Conservation (phyloP, 1,140 invertebrate genomes). For the Drosophila funebris region DNA sequence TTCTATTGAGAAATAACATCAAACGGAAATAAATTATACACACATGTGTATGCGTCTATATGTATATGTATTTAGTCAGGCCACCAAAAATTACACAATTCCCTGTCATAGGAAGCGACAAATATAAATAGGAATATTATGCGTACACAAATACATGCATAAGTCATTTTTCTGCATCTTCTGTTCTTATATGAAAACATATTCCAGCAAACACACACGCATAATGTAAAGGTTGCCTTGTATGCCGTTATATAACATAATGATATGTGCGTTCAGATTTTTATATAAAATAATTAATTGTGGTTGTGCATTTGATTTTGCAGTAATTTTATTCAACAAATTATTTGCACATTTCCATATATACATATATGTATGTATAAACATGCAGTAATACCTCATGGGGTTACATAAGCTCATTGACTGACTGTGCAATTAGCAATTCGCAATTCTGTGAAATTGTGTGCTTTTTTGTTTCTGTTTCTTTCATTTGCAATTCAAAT, state of each 20-base stretch:
- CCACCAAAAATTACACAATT: slow-evolving; percentile 29
- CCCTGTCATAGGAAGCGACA: background rate
- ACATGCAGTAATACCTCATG: slow-evolving; percentile 20
- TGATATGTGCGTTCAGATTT: background rate
- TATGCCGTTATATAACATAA: background rate
- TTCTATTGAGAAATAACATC: slow-evolving; percentile 37
- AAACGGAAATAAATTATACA: slow-evolving; percentile 53
- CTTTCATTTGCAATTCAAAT: slow-evolving; percentile 46
- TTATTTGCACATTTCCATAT: too few relatives aligned
- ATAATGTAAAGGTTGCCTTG: background rate
- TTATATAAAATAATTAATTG: background rate
- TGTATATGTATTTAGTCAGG: background rate
- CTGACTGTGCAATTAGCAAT: slow-evolving; percentile 48
- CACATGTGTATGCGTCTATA: slow-evolving; percentile 7
- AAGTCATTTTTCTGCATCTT: background rate
- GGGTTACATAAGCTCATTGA: slow-evolving; percentile 66
- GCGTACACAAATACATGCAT: slow-evolving; percentile 7
- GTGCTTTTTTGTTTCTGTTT: slow-evolving; percentile 16
- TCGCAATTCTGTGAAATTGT: slow-evolving; percentile 34
- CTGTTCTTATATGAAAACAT: too few relatives aligned
- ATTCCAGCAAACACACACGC: too few relatives aligned
- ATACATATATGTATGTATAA: background rate
- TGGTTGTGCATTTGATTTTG: background rate
- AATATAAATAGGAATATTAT: slow-evolving; percentile 27
- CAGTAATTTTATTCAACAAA: background rate